Evolutionary conservation across 2,797 vertebrate genomes (phyloP), one percentile per base, ranked within the genome.

Genomic region (Scarus forsteni): DNA sequence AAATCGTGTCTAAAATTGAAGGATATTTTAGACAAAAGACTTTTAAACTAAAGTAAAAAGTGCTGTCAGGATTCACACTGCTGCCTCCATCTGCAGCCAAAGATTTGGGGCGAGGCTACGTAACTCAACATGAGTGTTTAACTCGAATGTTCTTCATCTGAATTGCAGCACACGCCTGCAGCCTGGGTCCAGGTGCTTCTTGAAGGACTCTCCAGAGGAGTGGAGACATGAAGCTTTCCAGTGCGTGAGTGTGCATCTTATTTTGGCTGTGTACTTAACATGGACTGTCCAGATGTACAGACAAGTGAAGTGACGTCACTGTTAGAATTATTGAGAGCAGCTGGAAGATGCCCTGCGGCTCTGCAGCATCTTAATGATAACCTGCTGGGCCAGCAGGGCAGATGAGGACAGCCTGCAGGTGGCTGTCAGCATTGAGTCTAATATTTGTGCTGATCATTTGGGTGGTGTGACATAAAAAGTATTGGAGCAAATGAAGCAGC

Each of bases 371-470:
- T 0, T 15, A 12, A 8, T 7, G 44, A 18, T 51, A 3, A 27
- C 18, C 11, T 34, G 7, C 49, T 51, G 49, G 10, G 19, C 12
- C 49, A 51, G 49, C 19, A 13, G 49, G 18, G 18, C 11, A 51
- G 13, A 16, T 34, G 11, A 34, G 19, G 18, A 51, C 18, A 51
- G 10, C 48, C 48, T 50, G 9, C 18, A 10, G 48, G 16, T 5
- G 10, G 48, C 11, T 27, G 49, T 51, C 16, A 27, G 49, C 49
- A 51, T 4, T 13, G 18, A 12, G 49, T 16, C 49, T 18, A 10
- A 10, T 49, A 18, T 73, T 50, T 46, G 35, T 39, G 53, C 49
- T 60, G 68, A 54, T 73, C 55, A 44, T 63, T 75, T n/a, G n/a
- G n/a, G n/a, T n/a, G n/a, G n/a, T n/a, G n/a, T n/a, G n/a, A n/a